A percentile compares a stretch with the other conserved stretches of the same genome.
phyloP scores from a whole-genome alignment of 2,113 vertebrate genomes.

The Orientallactaga bullata region DNA sequence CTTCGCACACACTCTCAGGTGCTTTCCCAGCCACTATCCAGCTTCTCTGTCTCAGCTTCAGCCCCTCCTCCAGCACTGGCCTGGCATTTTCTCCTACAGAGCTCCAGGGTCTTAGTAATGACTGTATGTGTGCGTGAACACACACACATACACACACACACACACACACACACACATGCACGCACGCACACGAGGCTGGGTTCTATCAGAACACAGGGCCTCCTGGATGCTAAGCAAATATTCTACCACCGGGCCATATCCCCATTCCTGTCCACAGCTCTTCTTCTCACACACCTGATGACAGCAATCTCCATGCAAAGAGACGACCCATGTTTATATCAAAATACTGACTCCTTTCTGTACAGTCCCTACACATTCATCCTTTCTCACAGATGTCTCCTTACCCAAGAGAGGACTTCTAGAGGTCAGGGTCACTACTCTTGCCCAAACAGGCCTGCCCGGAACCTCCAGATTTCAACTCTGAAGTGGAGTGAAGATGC shows the following conservation, averaged over 20 bases:
- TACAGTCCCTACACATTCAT: neutral
- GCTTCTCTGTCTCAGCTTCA: neutral
- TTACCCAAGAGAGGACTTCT: neutral
- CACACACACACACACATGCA: no score
- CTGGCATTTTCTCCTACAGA: neutral
- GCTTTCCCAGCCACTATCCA: neutral
- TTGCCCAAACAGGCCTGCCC: neutral
- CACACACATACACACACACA: neutral
- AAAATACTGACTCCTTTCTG: neutral
- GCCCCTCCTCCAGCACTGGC: neutral
- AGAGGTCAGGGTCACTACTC: neutral
- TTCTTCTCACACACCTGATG: neutral
- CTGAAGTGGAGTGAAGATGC: neutral
- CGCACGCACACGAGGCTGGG: no score
- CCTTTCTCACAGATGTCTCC: neutral
- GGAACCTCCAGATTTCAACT: neutral
- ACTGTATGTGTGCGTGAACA: neutral
- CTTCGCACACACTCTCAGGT: neutral
- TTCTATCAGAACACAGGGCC: neutral
- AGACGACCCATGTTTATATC: neutral
- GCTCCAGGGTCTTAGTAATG: neutral
- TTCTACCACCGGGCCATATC: neutral
- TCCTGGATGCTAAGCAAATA: neutral
- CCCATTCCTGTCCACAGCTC: neutral
- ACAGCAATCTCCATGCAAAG: neutral